Base-by-base conservation (phyloP, 2,113 vertebrate genomes). In the Notothenia rossii region DNA sequence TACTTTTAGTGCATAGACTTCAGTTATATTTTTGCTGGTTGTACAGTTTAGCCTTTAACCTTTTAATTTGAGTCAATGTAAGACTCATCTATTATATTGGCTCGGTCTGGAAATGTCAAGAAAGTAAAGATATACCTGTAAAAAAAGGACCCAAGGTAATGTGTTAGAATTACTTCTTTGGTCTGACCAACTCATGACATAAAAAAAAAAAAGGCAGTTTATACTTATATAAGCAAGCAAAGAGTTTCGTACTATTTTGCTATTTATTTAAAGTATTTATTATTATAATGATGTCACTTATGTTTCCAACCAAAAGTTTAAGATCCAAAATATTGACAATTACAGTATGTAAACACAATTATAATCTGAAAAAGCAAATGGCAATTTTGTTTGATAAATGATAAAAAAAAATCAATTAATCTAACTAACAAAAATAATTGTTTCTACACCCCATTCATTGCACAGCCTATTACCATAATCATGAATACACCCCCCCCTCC, bases 391-490 rank as follows among this genome's bases (percentile, higher is more conserved):
- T 61, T 60, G 5, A 72, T 33, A 59, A 86, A 22, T 46, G 13
- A 60, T 20, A 4, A 50, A 77, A 49, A 49, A 17, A 45, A 40
- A 61, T 60, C 4, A 1, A 60, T 33, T 22, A 2, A 49, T 49
- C 2, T 8, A 18, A 61, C 74, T 20, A 17, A 64, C 46, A n/a
- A 43, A 66, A 22, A 43, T 14, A 22, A 25, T 25, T 48, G 49
- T 76, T 55, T 50, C 29, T 48, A 46, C 20, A 67, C 22, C 61
- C 56, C 49, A 73, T 63, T 53, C 48, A 82, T 9, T 66, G n/a
- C 5, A 68, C 53, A 71, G 7, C 46, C 49, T 50, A 78, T 75
- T 75, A 75, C 18, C 74, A 84, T 79, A 84, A 79, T 49, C 73
- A 74, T 43, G 62, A 79, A 77, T 33, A 25, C 43, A 20, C 45